Conservation (phyloP, 1,140 invertebrate species). For the Limonius californicus region DNA sequence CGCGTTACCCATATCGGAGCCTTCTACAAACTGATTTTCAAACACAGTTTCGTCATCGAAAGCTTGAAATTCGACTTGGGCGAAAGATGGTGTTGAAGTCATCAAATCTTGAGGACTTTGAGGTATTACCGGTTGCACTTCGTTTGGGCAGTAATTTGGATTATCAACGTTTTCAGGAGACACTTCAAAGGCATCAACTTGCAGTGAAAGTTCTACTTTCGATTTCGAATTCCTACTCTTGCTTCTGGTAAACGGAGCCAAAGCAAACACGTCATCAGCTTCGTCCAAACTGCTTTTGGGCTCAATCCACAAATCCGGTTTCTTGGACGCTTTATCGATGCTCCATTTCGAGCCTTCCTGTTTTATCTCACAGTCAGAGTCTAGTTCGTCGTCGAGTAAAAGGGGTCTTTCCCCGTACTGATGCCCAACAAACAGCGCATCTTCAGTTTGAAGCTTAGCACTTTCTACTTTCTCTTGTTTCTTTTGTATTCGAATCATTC, state of each 20-base stretch:
- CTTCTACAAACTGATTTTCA: too few species aligned
- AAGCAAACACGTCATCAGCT: constrained; percentile 66
- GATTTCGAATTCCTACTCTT: constrained; percentile 41
- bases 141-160: neutral
- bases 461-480: constrained; percentile 43
- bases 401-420: constrained; percentile 76
- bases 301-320: constrained; percentile 37
- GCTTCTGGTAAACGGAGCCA: constrained; percentile 66
- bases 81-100: neutral
- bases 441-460: constrained; percentile 40
- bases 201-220: neutral
- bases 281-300: constrained; percentile 42
- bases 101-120: constrained; percentile 22
- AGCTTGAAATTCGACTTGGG: neutral
- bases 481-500: constrained; percentile 43
- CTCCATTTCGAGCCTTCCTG: constrained; percentile 36
- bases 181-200: neutral
- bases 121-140: neutral
- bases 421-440: constrained; percentile 65
- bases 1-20: too few species aligned
- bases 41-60: neutral
- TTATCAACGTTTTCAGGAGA: neutral
- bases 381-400: constrained; percentile 73
- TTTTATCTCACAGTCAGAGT: constrained; percentile 56
- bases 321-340: constrained; percentile 36